Conservation (phyloP, 2,113 vertebrate species). For the Bubo bubo region DNA sequence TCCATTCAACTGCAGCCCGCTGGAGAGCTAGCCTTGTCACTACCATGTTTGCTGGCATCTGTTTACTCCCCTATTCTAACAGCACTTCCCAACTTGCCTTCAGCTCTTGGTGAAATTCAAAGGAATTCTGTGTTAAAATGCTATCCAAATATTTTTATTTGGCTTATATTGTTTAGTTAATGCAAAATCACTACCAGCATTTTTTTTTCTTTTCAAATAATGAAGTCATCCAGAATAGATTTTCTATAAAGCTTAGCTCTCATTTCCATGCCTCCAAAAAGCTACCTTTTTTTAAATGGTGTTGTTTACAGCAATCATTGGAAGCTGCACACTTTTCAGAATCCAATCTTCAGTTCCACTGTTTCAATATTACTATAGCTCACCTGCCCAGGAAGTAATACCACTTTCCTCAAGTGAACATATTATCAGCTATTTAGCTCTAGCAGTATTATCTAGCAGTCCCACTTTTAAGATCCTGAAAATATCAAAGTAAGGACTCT, state of each 20-base stretch:
- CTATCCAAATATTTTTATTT: constrained; percentile 8
- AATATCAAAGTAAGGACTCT: neutral
- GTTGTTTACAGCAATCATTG: neutral
- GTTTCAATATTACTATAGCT: neutral
- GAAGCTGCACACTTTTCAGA: neutral
- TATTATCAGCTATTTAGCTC: neutral
- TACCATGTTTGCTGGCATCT: neutral
- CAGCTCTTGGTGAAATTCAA: neutral
- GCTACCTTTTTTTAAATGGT: neutral
- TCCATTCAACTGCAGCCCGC: neutral
- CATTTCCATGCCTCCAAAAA: neutral
- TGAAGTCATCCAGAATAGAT: neutral
- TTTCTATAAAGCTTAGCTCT: constrained; percentile 10
- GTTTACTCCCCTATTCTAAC: neutral
- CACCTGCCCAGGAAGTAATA: neutral
- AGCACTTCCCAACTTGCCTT: neutral
- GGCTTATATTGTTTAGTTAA: neutral
- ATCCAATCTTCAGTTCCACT: neutral
- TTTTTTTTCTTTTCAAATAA: neutral
- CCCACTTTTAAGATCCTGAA: neutral
- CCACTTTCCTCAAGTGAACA: neutral
- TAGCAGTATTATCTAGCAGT: neutral
- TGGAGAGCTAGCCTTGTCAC: neutral
- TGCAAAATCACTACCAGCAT: neutral
- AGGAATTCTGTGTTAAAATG: neutral